phyloP scores from a whole-genome alignment of 2,797 vertebrate genomes.

The Petrocephalus schoutedeni region DNA sequence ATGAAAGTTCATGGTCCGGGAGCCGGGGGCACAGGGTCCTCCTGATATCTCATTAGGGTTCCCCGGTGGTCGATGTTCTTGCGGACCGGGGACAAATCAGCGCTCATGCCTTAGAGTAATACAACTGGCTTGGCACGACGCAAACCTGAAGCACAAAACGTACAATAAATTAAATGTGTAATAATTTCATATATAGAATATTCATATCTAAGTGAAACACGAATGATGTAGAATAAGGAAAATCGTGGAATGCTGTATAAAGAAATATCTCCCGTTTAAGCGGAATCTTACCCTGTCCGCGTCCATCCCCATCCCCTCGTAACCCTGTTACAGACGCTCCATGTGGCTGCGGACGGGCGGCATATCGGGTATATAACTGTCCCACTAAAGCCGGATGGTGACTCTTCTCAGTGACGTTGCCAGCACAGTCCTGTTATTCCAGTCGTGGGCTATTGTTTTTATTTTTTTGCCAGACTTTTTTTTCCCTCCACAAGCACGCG shows the following conservation, averaged over 20 bases:
- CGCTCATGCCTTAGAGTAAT: neutral
- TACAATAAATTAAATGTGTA: neutral
- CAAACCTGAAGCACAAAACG: neutral
- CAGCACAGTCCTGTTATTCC: neutral
- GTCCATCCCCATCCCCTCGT: neutral
- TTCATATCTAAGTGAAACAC: neutral
- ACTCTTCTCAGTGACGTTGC: neutral
- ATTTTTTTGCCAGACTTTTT: neutral
- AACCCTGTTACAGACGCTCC: neutral
- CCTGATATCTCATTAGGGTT: constrained; percentile 35
- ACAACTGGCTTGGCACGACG: neutral
- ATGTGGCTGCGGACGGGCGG: neutral
- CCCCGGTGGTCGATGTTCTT: neutral
- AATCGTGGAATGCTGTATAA: neutral
- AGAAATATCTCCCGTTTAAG: neutral
- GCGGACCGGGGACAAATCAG: neutral
- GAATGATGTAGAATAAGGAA: neutral
- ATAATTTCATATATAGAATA: neutral
- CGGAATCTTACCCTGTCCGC: neutral
- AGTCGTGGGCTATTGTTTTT: neutral
- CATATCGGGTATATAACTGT: neutral
- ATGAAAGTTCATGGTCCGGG: constrained; percentile 47
- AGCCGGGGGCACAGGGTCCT: constrained; percentile 43
- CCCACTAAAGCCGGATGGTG: neutral
- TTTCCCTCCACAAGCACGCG: neutral